Conservation (phyloP, 2,797 vertebrate species). For the Astyanax mexicanus region DNA sequence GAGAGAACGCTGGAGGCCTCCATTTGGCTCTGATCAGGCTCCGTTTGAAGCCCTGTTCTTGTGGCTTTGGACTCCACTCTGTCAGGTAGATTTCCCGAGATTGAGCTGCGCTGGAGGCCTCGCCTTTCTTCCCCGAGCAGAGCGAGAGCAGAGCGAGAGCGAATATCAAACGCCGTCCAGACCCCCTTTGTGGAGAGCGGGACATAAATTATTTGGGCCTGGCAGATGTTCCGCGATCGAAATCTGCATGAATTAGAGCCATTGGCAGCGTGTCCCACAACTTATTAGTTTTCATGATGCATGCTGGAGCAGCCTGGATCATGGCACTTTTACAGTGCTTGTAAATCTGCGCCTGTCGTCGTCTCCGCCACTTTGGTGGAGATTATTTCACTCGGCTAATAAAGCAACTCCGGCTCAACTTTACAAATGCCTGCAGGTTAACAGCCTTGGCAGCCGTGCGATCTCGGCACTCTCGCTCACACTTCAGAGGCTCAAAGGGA, state of each 20-base stretch:
- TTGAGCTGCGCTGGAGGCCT: constrained; percentile 44
- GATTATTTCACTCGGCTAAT: constrained; percentile 63
- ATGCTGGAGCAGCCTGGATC: constrained; percentile 63
- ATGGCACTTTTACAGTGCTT: constrained; percentile 46
- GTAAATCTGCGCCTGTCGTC: constrained; percentile 60
- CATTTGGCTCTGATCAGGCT: constrained; percentile 39
- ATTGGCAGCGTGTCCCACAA: constrained; percentile 63
- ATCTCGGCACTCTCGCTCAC: constrained; percentile 45
- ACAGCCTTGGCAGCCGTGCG: constrained; percentile 62
- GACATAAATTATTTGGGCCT: constrained; percentile 72
- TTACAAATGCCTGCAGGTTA: constrained; percentile 67
- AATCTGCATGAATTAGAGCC: constrained; percentile 77
- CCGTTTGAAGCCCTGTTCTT: constrained; percentile 43
- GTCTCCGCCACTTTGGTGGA: constrained; percentile 55
- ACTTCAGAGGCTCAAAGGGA: constrained; percentile 41
- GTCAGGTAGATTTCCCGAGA: constrained; percentile 52
- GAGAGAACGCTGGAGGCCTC: constrained; percentile 38
- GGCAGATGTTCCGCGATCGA: constrained; percentile 72
- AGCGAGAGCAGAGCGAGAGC: constrained; percentile 56
- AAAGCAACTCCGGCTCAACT: constrained; percentile 62
- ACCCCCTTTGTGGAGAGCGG: constrained; percentile 62
- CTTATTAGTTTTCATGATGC: constrained; percentile 68
- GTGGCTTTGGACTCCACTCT: constrained; percentile 47
- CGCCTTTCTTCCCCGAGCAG: constrained; percentile 45
- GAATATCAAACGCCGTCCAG: constrained; percentile 66